Percentiles rank a stretch among this genome's conserved stretches.
Conservation (phyloP, 1,140 invertebrate species). For the Carcinoscorpius rotundicauda region DNA sequence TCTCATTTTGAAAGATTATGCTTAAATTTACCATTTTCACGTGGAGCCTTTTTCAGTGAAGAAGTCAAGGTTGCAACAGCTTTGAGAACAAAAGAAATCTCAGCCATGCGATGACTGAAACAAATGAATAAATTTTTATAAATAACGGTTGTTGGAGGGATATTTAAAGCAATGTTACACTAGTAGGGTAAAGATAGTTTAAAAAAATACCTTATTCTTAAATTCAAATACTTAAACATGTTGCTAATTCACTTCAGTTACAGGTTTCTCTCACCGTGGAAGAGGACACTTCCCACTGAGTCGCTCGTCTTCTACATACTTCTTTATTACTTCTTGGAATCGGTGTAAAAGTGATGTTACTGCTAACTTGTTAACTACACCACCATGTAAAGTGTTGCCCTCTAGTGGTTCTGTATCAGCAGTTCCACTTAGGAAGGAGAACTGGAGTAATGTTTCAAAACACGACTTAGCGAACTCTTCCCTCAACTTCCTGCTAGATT, state of each 20-base stretch:
- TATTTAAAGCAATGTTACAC: not conserved
- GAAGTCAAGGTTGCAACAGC: slow-evolving; percentile 82
- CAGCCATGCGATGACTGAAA: slow-evolving; percentile 76
- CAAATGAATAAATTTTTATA: slow-evolving; percentile 9
- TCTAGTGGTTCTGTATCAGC: slow-evolving; percentile 32
- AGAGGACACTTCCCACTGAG: slow-evolving; percentile 79
- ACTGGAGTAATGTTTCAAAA: slow-evolving; percentile 90
- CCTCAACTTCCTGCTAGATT: slow-evolving; percentile 65
- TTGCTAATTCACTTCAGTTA: no score
- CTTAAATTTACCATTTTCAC: slow-evolving; percentile 53
- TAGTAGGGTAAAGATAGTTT: not conserved
- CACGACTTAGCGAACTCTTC: slow-evolving; percentile 94
- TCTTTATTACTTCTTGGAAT: slow-evolving; percentile 80
- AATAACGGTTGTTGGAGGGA: no score
- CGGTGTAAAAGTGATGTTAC: slow-evolving; percentile 79
- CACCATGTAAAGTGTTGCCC: slow-evolving; percentile 24
- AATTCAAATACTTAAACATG: no score
- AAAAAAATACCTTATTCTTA: not conserved
- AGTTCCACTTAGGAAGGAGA: slow-evolving; percentile 50
- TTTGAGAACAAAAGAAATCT: slow-evolving; percentile 94
- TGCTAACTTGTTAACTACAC: slow-evolving; percentile 64
- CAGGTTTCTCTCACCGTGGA: slow-evolving; percentile 49
- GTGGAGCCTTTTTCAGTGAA: slow-evolving; percentile 81
- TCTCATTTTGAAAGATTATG: not conserved
- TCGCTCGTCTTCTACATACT: slow-evolving; percentile 77